A percentile compares a stretch with the other conserved stretches of the same genome.
Evolutionary conservation across 2,113 vertebrate genomes (phyloP).

Genomic region (Oxyruncus cristatus): DNA sequence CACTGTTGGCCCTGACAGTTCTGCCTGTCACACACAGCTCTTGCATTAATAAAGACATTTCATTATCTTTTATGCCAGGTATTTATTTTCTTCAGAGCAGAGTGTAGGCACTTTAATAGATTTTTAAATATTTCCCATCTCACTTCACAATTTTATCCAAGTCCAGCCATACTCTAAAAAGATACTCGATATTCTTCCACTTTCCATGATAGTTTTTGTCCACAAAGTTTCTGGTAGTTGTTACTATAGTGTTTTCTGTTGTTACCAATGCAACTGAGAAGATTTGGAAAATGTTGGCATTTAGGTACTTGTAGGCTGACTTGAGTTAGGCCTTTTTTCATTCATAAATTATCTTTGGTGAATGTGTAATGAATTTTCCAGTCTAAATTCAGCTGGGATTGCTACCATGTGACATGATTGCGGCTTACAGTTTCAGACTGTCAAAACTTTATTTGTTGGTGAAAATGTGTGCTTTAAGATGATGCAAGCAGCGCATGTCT

Average conservation of each 20-base stretch:
- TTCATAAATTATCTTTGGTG: background rate
- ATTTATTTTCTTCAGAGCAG: constrained; percentile 45
- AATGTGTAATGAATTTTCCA: background rate
- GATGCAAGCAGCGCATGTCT: background rate
- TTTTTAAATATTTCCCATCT: constrained; percentile 13
- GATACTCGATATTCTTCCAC: background rate
- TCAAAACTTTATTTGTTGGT: background rate
- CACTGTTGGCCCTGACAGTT: constrained; percentile 66
- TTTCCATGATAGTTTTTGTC: background rate
- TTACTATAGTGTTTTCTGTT: background rate
- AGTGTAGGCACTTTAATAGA: background rate
- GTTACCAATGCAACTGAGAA: background rate
- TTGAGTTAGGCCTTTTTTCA: background rate
- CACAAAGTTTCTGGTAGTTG: background rate
- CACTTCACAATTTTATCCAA: background rate
- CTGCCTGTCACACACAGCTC: constrained; percentile 48
- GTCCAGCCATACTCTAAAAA: background rate
- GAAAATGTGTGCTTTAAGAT: background rate
- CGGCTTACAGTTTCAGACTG: background rate
- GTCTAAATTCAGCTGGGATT: background rate
- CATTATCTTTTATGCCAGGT: constrained; percentile 57
- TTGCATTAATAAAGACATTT: constrained; percentile 65
- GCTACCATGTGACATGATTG: background rate
- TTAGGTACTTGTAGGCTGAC: background rate
- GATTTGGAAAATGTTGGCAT: background rate